Evolutionary conservation across 2,113 vertebrate genomes (phyloP), one percentile per base, ranked within the genome.

Genomic region (Herpetotheres cachinnans): DNA sequence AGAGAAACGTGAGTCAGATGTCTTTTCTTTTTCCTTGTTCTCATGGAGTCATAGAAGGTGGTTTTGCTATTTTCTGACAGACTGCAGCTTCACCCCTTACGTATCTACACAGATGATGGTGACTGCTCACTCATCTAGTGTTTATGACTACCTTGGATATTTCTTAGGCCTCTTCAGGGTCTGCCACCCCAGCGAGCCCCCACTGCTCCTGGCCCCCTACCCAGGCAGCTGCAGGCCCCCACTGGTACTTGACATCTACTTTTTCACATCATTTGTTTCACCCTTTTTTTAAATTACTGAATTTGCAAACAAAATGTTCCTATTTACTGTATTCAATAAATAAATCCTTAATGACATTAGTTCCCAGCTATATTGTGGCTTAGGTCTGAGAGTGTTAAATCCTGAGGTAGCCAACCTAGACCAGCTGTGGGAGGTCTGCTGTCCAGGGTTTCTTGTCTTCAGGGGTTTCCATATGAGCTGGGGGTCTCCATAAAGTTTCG

Each of bases 151-250:
- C 17, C 29, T 40, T 47, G 24, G 26, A 29, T 30, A 22, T 47
- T 42, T 58, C 27, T 72, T 26, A 52, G n/a, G 27, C 2, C 25
- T 82, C 11, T 56, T 59, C 38, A 69, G 4, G 9, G 5, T 2
- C 32, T 26, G 30, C 6, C 17, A 7, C 30, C 17, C 11, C 36
- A n/a, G 20, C 0, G 1, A 69, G 12, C 2, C 30, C 3, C 3
- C 5, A 2, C 24, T 30, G n/a, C 27, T 80, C 9, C 50, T 62
- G 29, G 8, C 8, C 16, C 8, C 30, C 6, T 16, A 26, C 3
- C 7, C 20, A 65, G 36, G n/a, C 55, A 82, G 5, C 49, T 0
- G 0, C 22, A 7, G 6, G 9, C 8, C 5, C 22, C 19, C 15
- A 14, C 11, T n/a, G 8, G 18, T 82, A 34, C 7, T 50, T 42